Base-by-base conservation (phyloP, 2,113 vertebrate species). In the Phocoena sinus region DNA sequence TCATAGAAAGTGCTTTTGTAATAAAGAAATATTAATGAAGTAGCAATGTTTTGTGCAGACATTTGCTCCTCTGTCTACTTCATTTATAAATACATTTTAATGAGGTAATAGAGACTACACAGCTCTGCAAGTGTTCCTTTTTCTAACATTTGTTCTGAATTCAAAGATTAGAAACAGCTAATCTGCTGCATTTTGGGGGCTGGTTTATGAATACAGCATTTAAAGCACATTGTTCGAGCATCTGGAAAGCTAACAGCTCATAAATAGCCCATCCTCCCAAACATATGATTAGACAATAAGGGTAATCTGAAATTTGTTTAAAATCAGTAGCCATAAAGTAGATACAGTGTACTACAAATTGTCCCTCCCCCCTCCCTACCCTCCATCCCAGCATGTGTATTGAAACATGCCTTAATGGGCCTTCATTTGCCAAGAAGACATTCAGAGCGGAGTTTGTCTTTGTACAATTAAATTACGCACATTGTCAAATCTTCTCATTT, bases 241-340 rank as follows among this genome's bases (percentile, higher is more conserved):
- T 99, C 99, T 99, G 99, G 98, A 98, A 98, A 97, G 95, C 98
- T 98, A 98, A 98, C 97, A 98, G 97, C 98, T 98, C 98, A 97
- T 98, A 99, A 98, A 98, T 97, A 98, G 96, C 96, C 98, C 26
- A 98, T 94, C 97, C 95, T 98, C 90, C 98, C 96, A 98, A 99
- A 99, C 98, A 98, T 99, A 98, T 98, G 98, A 99, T 99, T 98
- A 99, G 98, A 98, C 98, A 99, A 99, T 99, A 99, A 98, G 98
- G 95, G 97, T 96, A 98, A 62, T 98, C 98, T 98, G 94, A 98
- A 97, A 98, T 98, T 98, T 98, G 95, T 98, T 98, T 98, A 97
- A 71, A 98, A 97, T 98, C 98, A 97, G 98, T 97, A 88, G 89
- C 95, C 98, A 98, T 96, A 96, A 98, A 98, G 89, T 96, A 92